Percentiles rank a stretch among this genome's conserved stretches.
phyloP scores from a whole-genome alignment of 2,888 invertebrate genomes.

The Volucella inflata region DNA sequence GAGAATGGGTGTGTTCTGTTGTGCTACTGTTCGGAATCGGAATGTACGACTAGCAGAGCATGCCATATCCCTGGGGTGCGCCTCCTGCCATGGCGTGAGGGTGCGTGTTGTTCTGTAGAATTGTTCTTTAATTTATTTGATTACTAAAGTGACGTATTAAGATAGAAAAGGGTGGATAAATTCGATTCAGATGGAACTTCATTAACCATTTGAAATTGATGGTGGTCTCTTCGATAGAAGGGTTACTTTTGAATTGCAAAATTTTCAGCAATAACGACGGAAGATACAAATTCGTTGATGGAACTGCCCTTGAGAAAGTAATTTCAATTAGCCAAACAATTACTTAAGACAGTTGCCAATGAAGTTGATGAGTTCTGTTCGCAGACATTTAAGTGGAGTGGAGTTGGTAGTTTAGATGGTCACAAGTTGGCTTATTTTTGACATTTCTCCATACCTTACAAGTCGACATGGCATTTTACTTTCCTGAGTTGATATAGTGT shows the following conservation, averaged over 20 bases:
- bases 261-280: no score
- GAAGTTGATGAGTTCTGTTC: not conserved
- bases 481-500: no score
- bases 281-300: constrained; percentile 13
- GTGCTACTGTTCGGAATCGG: not conserved
- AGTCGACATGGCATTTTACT: no score
- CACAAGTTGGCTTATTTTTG: no score
- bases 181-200: constrained; percentile 67
- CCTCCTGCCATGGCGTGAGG: constrained; percentile 28
- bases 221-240: not conserved
- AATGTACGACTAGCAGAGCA: not conserved
- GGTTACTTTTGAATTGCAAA: no score
- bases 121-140: constrained; percentile 75
- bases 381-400: not conserved
- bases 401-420: not conserved
- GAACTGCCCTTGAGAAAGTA: constrained; percentile 27
- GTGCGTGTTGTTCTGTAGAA: constrained; percentile 74
- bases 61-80: not conserved
- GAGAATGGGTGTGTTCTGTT: constrained; percentile 31
- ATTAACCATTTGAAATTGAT: constrained; percentile 36
- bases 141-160: constrained; percentile 71
- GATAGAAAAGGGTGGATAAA: constrained; percentile 69
- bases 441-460: no score
- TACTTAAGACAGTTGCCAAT: constrained; percentile 19
- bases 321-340: constrained; percentile 38